Evolutionary conservation across 2,888 invertebrate species (phyloP), one percentile per base, ranked within the genome.

Genomic region (Ichneumoninae sp.): DNA sequence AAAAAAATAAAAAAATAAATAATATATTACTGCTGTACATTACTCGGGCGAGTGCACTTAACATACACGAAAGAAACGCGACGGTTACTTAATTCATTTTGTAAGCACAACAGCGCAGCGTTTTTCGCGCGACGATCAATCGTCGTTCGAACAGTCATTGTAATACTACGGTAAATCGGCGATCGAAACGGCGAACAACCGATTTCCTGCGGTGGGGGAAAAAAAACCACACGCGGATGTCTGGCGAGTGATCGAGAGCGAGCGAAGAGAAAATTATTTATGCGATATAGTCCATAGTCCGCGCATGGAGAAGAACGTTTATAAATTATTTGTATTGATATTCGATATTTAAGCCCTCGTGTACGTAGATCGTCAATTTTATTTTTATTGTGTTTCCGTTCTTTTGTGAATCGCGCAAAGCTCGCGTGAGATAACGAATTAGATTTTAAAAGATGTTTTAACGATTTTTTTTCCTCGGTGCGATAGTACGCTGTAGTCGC

Each of bases 271-370:
- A 30, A 72, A 33, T 47, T 68, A 74, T 72, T 72, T 72, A 57
- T 68, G 50, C 68, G 69, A 74, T 30, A 30, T 30, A 30, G 30
- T 30, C 30, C 30, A 5, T 30, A 78, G 50, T 52, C 69, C 26
- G 30, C 57, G 69, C 30, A 70, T 13, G n/a, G 44, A 30, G 66
- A 77, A 10, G 65, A 30, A 33, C 85, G 84, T 88, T 87, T 85
- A 78, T 86, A 87, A 87, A 84, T 87, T 78, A 87, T 87, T 88
- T 87, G 70, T 87, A 87, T 89, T 66, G 83, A 66, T 77, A 60
- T 54, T 77, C 40, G 40, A 62, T 50, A 30, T 33, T 6, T 57
- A 22, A 50, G 50, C 3, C 65, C 65, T 33, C 33, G 36, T 50
- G 36, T 36, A 50, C 65, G 33, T 75, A 50, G 52, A 65, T 26